Evolutionary conservation across 64 coral and sea anemone genomes (phyloP).

Genomic region (Pocillopora verrucosa): DNA sequence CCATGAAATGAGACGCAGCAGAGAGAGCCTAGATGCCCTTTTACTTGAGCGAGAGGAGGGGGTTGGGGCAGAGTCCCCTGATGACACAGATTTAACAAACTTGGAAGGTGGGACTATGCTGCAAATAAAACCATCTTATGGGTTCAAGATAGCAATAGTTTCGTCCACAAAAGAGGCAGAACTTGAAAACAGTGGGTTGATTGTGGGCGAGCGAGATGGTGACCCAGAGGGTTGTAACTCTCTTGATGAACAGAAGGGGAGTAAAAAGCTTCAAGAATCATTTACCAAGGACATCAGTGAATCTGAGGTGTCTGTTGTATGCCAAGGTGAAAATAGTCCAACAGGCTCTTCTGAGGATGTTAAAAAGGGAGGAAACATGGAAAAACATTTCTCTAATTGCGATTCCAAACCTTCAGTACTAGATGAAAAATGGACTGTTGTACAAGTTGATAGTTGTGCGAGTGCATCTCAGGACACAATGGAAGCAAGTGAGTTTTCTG

Average conservation of each 20-base stretch:
- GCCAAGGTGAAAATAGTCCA: neutral
- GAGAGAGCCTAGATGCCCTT: conserved; percentile 57
- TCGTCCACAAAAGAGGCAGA: neutral
- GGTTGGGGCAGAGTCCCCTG: conserved; percentile 81
- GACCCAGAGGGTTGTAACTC: conserved; percentile 21
- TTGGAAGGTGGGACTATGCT: neutral
- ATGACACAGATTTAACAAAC: neutral
- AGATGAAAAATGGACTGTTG: neutral
- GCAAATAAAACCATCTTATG: neutral
- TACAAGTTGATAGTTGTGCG: neutral
- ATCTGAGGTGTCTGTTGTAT: neutral
- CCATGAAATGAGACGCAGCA: conserved; percentile 83
- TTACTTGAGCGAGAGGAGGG: conserved; percentile 69
- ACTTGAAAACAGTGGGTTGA: neutral
- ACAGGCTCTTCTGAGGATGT: neutral
- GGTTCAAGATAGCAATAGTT: conserved; percentile 25
- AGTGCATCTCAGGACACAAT: too few relatives aligned
- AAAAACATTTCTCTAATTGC: neutral
- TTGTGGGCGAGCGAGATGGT: conserved; percentile 24
- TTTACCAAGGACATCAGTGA: too few relatives aligned
- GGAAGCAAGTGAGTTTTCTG: neutral
- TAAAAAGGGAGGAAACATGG: neutral
- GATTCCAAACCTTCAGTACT: neutral
- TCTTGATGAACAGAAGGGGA: neutral
- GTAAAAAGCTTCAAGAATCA: neutral